These are phyloP conservation scores for Sphaerophoria taeniata DNA, from an alignment of 2,888 invertebrate species.

Conservation along the genomic window DNA sequence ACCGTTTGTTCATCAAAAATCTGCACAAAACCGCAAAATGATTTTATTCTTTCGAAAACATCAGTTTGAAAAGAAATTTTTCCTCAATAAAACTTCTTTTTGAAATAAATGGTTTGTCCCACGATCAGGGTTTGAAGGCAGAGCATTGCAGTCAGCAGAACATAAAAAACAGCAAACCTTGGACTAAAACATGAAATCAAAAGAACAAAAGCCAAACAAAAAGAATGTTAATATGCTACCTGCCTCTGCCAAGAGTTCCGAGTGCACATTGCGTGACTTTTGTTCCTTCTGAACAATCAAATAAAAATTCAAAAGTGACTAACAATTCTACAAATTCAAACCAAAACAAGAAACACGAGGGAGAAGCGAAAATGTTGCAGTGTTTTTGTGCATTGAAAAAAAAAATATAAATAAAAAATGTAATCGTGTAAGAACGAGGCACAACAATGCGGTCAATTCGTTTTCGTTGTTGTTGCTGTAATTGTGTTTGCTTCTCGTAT, in stretches of 20 bases:
- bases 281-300: slow-evolving; percentile 66
- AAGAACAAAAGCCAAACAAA: neutral
- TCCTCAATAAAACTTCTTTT: no score
- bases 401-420: slow-evolving; percentile 24
- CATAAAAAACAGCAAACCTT: no score
- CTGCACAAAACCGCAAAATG: no score
- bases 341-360: slow-evolving; percentile 5
- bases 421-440: slow-evolving; percentile 67
- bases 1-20: no score
- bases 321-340: slow-evolving; percentile 36
- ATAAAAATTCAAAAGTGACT: slow-evolving; percentile 45
- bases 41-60: no score
- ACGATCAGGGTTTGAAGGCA: no score
- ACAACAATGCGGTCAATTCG: slow-evolving; percentile 72
- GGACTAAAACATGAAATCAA: neutral
- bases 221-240: slow-evolving; percentile 60
- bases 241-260: slow-evolving; percentile 60
- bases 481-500: neutral
- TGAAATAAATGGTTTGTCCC: no score
- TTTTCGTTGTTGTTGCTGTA: slow-evolving; percentile 32
- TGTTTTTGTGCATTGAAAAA: slow-evolving; percentile 53
- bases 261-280: slow-evolving; percentile 74
- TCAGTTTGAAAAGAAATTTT: no score
- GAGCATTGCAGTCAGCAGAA: no score
- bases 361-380: slow-evolving; percentile 35